phyloP scores from a whole-genome alignment of 2,113 vertebrate species.

The Cichladusa arquata region DNA sequence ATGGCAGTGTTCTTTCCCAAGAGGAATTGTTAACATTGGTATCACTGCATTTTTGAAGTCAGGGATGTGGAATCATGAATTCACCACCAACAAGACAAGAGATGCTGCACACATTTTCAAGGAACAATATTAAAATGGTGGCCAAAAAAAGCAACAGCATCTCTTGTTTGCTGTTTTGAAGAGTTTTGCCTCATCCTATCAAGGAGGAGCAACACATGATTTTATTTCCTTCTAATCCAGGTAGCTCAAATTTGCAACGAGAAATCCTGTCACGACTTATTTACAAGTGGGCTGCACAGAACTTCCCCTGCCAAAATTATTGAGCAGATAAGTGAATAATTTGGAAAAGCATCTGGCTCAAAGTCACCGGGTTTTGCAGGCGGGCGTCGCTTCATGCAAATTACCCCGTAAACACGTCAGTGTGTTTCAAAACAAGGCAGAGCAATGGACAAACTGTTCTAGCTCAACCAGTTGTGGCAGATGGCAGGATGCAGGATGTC shows the following conservation, averaged over 20 bases:
- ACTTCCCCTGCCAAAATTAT: not conserved
- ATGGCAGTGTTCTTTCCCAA: not conserved
- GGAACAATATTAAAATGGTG: not conserved
- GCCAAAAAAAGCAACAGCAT: not conserved
- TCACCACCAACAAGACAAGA: accelerated
- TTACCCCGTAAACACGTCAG: not conserved
- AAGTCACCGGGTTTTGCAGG: not conserved
- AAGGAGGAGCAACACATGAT: not conserved
- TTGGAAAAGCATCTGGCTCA: not conserved
- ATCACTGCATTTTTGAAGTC: not conserved
- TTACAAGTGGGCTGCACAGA: not conserved
- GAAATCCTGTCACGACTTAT: not conserved
- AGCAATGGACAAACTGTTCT: slow-evolving; percentile 10
- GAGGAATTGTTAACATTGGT: not conserved
- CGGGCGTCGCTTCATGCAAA: not conserved
- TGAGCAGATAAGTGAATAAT: not conserved
- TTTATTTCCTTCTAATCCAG: not conserved
- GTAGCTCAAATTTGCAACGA: not conserved
- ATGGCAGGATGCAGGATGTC: slow-evolving; percentile 3
- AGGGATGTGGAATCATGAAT: not conserved
- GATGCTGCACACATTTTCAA: not conserved
- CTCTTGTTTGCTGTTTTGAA: not conserved
- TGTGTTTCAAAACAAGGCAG: slow-evolving; percentile 3
- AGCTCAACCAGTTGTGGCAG: not conserved
- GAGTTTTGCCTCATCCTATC: not conserved